phyloP scores from a whole-genome alignment of 2,888 invertebrate species.

The Miltochrista miniata region DNA sequence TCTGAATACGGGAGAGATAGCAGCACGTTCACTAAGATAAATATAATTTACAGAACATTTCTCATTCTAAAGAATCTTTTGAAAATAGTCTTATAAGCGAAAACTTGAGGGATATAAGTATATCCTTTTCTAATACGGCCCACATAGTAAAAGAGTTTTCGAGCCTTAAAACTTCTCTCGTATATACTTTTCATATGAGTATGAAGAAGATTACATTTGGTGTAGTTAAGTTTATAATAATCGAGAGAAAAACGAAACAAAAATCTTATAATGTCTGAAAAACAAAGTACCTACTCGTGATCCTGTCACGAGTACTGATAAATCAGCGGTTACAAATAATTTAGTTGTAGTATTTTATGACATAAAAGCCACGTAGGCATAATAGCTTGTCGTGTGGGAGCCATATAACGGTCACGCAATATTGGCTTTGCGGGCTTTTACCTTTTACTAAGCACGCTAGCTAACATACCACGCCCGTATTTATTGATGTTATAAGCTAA shows the following conservation, averaged over 20 bases:
- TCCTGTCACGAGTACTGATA: background rate
- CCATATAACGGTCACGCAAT: constrained; percentile 25
- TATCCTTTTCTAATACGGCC: too few relatives aligned
- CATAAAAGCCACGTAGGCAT: constrained; percentile 14
- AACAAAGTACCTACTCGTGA: background rate
- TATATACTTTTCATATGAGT: too few relatives aligned
- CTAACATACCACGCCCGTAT: background rate
- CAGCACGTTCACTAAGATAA: too few relatives aligned
- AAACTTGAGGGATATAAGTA: too few relatives aligned
- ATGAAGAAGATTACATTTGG: too few relatives aligned
- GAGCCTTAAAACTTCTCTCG: too few relatives aligned
- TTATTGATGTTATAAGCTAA: background rate
- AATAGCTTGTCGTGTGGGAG: constrained; percentile 24
- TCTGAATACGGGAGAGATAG: too few relatives aligned
- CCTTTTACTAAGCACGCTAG: background rate
- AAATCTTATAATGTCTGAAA: too few relatives aligned
- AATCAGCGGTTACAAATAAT: constrained; percentile 17
- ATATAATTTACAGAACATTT: too few relatives aligned
- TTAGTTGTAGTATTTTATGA: constrained; percentile 16
- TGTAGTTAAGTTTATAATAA: background rate
- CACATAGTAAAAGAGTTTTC: too few relatives aligned
- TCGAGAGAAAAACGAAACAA: background rate
- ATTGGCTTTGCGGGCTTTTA: constrained; percentile 6
- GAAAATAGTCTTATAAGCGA: too few relatives aligned
- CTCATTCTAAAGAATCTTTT: too few relatives aligned